Evolutionary conservation across 2,797 vertebrate genomes (phyloP), one percentile per base, ranked within the genome.

Genomic region (Oreonectes daqikongensis): DNA sequence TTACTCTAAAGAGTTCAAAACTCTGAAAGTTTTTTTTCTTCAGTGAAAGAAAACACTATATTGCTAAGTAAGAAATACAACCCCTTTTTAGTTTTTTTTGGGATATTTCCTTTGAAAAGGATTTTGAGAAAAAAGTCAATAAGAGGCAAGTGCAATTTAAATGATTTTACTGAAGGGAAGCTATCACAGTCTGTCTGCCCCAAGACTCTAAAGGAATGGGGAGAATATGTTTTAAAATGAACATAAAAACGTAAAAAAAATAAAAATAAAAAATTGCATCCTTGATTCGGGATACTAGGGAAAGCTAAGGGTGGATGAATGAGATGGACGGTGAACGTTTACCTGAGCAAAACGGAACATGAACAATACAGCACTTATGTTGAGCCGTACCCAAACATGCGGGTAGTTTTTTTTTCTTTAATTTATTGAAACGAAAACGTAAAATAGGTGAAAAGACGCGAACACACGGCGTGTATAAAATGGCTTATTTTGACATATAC

Each of bases 141-240:
- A 91, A 95, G 96, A 98, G 97, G 96, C 96, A 98, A 96, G 97
- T 98, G 96, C 97, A 98, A 99, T 98, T 96, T 91, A 92, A 94
- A 92, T 93, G 88, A 88, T 87, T 55, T 96, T 93, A 95, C 93
- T 96, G 95, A 97, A 94, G 95, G 96, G 96, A 95, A 95, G 94
- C 94, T 94, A 95, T 95, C 93, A 92, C 91, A 99, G 97, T 99
- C 97, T 96, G 95, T 96, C 91, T 93, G 94, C 97, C 97, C 97
- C 96, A 92, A 92, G 97, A 99, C 97, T 99, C 97, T 99, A 99
- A 99, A 99, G 93, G 93, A 95, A 95, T 91, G 95, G 96, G 94
- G 95, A 94, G 93, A 93, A 94, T 90, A 90, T 90, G 86, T 90
- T 89, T 84, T 86, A 85, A 88, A 15, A 59, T 72, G 42, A 79